These are phyloP conservation scores for Strongylocentrotus purpuratus DNA, from an alignment of 35 echinoderm and acorn worm species.

Conservation along the genomic window DNA sequence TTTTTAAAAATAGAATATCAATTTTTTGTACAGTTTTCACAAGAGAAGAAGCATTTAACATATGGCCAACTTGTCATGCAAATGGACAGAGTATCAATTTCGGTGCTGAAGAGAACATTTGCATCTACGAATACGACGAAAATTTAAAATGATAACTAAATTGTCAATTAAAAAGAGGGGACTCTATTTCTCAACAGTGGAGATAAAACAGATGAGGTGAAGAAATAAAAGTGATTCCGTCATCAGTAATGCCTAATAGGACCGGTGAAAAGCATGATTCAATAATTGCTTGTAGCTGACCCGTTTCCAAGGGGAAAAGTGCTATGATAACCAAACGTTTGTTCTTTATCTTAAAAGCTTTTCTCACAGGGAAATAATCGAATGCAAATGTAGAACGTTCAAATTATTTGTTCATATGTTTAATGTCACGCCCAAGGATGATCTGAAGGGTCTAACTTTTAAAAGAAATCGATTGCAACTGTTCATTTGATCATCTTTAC, in stretches of 20 bases:
- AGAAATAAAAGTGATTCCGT: background rate
- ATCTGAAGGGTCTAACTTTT: background rate
- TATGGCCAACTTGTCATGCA: no score
- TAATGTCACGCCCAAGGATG: background rate
- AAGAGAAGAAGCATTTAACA: no score
- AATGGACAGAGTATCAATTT: no score
- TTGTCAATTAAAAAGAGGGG: background rate
- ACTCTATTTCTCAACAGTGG: background rate
- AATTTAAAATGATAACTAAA: no score
- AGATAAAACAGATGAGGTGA: background rate
- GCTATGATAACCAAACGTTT: background rate
- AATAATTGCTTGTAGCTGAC: background rate
- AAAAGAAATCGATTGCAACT: background rate
- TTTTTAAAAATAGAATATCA: background rate
- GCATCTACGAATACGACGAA: no score
- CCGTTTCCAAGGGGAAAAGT: background rate
- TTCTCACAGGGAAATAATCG: background rate
- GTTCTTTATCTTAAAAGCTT: background rate
- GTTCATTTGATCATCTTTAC: background rate
- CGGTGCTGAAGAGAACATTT: no score
- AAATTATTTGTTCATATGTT: background rate
- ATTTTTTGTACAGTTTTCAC: no score
- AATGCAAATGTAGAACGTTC: background rate
- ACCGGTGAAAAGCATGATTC: background rate
- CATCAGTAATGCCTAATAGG: background rate